Evolutionary conservation across 1,140 invertebrate species (phyloP).

Genomic region (Lucilia sericata): DNA sequence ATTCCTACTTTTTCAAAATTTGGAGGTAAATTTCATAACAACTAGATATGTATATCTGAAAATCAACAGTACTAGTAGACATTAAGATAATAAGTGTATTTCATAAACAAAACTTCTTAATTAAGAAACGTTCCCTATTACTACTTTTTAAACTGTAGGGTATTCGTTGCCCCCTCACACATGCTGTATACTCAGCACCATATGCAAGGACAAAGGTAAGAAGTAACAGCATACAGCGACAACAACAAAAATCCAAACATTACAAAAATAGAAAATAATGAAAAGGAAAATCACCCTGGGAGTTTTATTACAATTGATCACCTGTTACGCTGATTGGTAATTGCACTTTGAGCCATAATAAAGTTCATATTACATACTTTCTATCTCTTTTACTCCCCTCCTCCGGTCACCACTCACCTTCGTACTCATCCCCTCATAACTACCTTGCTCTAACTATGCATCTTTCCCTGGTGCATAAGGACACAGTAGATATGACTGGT

Average conservation of each 20-base stretch:
- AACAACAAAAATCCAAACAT: conserved; percentile 23
- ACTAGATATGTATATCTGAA: no score
- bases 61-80: background rate
- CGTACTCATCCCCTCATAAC: background rate
- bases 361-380: conserved; percentile 50
- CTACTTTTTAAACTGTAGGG: no score
- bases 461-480: background rate
- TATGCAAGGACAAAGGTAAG: background rate
- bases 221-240: background rate
- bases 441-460: background rate
- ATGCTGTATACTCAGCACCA: no score
- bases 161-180: background rate
- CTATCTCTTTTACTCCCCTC: background rate
- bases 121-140: background rate
- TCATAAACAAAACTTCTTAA: background rate
- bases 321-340: conserved; percentile 68
- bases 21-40: background rate
- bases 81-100: background rate
- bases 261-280: conserved; percentile 58
- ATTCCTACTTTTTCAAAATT: no score
- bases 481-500: background rate
- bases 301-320: conserved; percentile 69
- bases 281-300: conserved; percentile 67
- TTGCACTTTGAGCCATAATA: conserved; percentile 67
- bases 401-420: background rate